Conservation (phyloP, 2,113 vertebrate species). For the Rallus limicola region DNA sequence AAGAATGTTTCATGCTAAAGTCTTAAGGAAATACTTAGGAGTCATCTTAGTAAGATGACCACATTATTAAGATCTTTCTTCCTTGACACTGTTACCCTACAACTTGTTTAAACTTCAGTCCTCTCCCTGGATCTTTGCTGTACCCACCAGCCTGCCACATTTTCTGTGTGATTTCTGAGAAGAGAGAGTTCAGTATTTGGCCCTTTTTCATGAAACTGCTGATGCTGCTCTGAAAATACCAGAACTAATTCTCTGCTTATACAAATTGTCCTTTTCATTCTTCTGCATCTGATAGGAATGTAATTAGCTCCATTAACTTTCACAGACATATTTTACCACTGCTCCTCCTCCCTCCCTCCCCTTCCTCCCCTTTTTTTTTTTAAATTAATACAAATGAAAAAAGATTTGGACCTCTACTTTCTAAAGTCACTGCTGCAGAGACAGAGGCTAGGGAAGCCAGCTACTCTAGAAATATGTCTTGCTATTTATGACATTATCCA, state of each 20-base stretch:
- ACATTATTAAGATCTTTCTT: not conserved
- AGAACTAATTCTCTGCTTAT: conserved; percentile 10
- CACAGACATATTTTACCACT: not conserved
- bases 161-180: not conserved
- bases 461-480: not conserved
- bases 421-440: not conserved
- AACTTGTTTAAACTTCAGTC: not conserved
- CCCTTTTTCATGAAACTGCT: not conserved
- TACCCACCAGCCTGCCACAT: not conserved
- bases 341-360: fast-evolving
- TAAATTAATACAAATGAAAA: not conserved
- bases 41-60: not conserved
- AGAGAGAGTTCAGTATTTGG: not conserved
- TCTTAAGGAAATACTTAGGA: not conserved
- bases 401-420: not conserved
- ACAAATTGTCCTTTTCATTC: not conserved
- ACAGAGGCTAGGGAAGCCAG: not conserved
- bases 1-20: not conserved
- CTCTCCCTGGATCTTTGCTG: not conserved
- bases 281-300: not conserved
- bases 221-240: not conserved
- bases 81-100: no score
- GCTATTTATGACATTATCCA: not conserved
- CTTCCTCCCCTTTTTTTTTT: not conserved
- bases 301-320: conserved; percentile 14